phyloP scores from a whole-genome alignment of 2,113 vertebrate genomes.

The Crotalus viridis region DNA sequence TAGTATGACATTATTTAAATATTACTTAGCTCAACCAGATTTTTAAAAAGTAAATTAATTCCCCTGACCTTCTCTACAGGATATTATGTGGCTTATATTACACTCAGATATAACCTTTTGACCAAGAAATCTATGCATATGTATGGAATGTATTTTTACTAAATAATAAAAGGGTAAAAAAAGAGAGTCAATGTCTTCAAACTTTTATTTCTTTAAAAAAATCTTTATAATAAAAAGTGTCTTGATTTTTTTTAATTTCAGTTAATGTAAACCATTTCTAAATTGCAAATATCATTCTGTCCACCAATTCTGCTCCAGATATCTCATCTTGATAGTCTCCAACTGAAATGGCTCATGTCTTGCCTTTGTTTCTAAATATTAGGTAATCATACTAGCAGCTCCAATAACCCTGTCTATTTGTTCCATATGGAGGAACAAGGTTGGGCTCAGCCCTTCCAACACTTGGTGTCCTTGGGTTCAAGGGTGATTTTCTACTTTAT shows the following conservation, averaged over 20 bases:
- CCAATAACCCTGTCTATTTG: not conserved
- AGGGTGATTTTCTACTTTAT: not conserved
- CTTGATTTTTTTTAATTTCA: not conserved
- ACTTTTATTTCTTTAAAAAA: not conserved
- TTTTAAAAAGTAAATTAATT: constrained; percentile 1
- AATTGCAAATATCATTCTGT: not conserved
- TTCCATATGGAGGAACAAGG: not conserved
- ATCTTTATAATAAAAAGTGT: not conserved
- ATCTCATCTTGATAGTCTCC: not conserved
- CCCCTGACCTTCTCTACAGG: not conserved
- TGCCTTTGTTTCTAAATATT: not conserved
- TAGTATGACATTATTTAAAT: not conserved
- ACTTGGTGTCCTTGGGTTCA: not conserved
- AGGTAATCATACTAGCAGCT: not conserved
- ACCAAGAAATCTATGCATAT: constrained; percentile 11
- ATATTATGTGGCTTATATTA: not conserved
- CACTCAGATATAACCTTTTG: not conserved
- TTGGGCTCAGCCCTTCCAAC: not conserved
- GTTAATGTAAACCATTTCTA: not conserved
- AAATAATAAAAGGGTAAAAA: not conserved
- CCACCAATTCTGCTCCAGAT: not conserved
- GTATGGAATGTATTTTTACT: not conserved
- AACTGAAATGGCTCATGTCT: not conserved
- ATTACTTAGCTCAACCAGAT: not conserved
- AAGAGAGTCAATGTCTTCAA: not conserved